Conservation (phyloP, 2,113 vertebrate species). For the Poeciliopsis occidentalis region DNA sequence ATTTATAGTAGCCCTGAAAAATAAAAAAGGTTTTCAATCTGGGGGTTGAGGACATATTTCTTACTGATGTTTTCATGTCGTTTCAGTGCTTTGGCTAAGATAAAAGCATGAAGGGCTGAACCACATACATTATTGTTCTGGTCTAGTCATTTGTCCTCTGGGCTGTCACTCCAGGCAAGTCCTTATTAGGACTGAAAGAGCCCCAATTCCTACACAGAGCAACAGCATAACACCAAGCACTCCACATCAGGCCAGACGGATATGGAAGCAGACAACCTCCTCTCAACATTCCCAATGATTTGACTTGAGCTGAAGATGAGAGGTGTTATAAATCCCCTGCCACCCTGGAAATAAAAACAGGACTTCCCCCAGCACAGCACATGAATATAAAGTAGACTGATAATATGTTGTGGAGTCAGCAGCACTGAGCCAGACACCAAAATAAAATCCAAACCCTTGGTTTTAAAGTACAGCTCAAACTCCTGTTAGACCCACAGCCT, state of each 20-base stretch:
- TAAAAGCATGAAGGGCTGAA: constrained; percentile 57
- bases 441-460: constrained; percentile 33
- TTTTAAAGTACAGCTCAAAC: constrained; percentile 16
- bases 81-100: constrained; percentile 51
- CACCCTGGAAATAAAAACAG: constrained; percentile 25
- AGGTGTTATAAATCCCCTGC: constrained; percentile 28
- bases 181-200: constrained; percentile 72
- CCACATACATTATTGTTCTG: constrained; percentile 67
- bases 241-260: constrained; percentile 51
- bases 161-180: constrained; percentile 57
- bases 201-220: constrained; percentile 50
- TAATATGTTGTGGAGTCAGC: constrained; percentile 4
- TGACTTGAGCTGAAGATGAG: constrained; percentile 21
- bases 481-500: constrained; percentile 15
- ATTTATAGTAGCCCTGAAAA: constrained; percentile 54
- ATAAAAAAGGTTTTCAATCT: constrained; percentile 47
- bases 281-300: constrained; percentile 58
- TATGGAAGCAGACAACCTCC: constrained; percentile 64
- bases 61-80: constrained; percentile 65
- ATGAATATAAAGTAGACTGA: constrained; percentile 25
- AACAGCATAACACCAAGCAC: constrained; percentile 58
- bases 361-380: constrained; percentile 29
- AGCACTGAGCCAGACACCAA: constrained; percentile 11
- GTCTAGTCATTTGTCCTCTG: constrained; percentile 69
- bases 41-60: constrained; percentile 60